Evolutionary conservation across 2,888 invertebrate species (phyloP), one percentile per base, ranked within the genome.

Genomic region (Scaptomyza caliginosa): DNA sequence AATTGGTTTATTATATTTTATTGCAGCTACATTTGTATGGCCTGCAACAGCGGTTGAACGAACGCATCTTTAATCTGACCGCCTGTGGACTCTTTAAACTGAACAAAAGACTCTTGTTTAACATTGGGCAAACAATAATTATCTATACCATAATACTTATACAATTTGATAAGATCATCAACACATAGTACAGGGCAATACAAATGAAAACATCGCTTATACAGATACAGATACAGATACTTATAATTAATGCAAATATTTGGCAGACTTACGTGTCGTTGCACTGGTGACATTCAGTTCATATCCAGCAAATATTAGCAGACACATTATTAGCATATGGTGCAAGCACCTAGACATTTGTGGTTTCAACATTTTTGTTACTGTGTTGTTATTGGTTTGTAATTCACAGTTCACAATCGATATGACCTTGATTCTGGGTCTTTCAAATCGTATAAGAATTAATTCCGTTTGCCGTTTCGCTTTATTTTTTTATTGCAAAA

Each of bases 131-230:
- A 57, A 78, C 67, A 26, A 82, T 89, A 38, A 66, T 89, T 46
- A 63, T 74, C 36, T 83, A 87, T 62, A 68, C 87, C 54, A 70
- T 80, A 42, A 77, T 89, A 58, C 73, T 89, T 16, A 81, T 89
- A 68, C 89, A 89, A 59, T 88, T 88, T 67, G 89, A 89, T 74
- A 84, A 81, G 71, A 71, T 82, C 45, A 49, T 74, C 7, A 63
- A 86, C 67, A 67, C 54, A 57, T 78, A 80, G 38, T 4, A n/a
- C 6, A 26, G 8, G 7, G n/a, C 16, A 32, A 26, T 19, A 16
- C 34, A 38, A 48, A 66, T 32, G 49, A 48, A 40, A 55, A 11
- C 36, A 16, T 2, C 21, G n/a, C 26, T 10, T 11, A 57, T 39
- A 51, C 19, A 32, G 24, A 52, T 38, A 54, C 8, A 5, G 6